Base-by-base conservation (phyloP, 2,113 vertebrate genomes). In the Phyllostomus discolor region DNA sequence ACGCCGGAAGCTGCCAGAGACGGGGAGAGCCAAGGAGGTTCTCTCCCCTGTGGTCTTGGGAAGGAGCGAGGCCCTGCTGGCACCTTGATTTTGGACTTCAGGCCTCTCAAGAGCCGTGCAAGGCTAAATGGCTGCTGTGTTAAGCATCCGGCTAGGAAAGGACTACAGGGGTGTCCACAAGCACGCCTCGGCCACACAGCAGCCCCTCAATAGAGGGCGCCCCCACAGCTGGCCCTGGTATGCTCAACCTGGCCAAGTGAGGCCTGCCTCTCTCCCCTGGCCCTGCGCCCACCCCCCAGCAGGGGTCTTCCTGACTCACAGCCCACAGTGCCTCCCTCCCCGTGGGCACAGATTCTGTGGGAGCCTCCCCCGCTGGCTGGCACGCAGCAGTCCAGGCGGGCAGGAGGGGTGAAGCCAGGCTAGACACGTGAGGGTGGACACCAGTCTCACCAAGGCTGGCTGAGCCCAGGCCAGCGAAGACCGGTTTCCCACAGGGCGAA, bases 101-200 rank as follows among this genome's bases (percentile, higher is more conserved):
- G 59, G 88, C 16, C 72, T 86, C 41, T 86, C 41, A 1, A 41
- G 43, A 82, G 6, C 22, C 6, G 5, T 48, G 16, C 69, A 2
- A 78, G 31, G 19, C 28, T 2, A 33, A 3, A 19, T 62, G 28
- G 20, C 24, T 52, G 10, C 33, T 86, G 20, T 28, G 50, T 59
- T 7, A 33, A 64, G n/a, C 72, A 15, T 48, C 33, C 4, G 1
- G 16, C 17, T 5, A 4, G 9, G 7, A 52, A 50, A 76, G 17
- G n/a, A 16, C 19, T 0, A 2, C 52, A 48, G 66, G 15, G 52
- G 2, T 4, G 2, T n/a, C 33, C 6, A 0, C 5, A 48, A 31
- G 59, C 50, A 3, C 9, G 22, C 12, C 11, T 41, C 17, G 22
- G 19, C 24, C 46, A 20, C 64, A 10, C 57, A 8, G 48, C 0